A percentile compares a stretch with the other conserved stretches of the same genome.
Conservation (phyloP, 2,888 invertebrate genomes). For the Erebia palarica region DNA sequence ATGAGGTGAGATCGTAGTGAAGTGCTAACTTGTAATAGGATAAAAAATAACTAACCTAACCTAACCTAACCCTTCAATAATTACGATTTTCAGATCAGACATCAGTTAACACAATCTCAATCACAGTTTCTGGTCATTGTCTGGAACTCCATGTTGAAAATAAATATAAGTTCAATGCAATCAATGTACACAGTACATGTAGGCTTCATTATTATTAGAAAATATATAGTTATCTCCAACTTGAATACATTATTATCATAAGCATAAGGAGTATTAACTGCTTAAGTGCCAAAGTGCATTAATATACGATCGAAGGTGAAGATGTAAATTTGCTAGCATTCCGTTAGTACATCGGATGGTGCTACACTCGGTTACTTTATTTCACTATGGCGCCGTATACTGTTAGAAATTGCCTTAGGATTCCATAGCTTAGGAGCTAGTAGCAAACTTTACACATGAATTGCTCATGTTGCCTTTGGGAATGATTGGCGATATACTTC, state of each 20-base stretch:
- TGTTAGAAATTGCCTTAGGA: conserved; percentile 35
- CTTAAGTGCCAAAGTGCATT: conserved; percentile 10
- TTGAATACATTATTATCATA: conserved; percentile 13
- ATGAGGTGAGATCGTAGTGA: too few species aligned
- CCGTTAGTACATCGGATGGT: conserved; percentile 22
- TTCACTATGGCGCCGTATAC: conserved; percentile 21
- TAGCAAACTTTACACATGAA: too few species aligned
- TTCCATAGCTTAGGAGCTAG: not conserved
- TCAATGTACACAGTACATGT: not conserved
- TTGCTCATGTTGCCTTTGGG: too few species aligned
- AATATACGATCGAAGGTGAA: conserved; percentile 25
- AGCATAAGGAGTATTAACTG: conserved; percentile 22
- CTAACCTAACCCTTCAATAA: too few species aligned
- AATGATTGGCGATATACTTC: too few species aligned
- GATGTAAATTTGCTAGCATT: conserved; percentile 21
- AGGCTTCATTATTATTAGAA: conserved; percentile 4
- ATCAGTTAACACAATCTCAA: too few species aligned
- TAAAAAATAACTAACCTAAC: too few species aligned
- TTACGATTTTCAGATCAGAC: too few species aligned
- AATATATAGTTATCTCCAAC: conserved; percentile 8
- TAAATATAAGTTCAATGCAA: not conserved
- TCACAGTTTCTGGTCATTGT: too few species aligned
- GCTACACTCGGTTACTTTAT: conserved; percentile 21
- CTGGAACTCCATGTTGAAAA: not conserved
- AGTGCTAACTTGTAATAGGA: too few species aligned